Percentiles rank a stretch among this genome's conserved stretches.
Conservation (phyloP, 2,113 vertebrate genomes). For the Talpa occidentalis region DNA sequence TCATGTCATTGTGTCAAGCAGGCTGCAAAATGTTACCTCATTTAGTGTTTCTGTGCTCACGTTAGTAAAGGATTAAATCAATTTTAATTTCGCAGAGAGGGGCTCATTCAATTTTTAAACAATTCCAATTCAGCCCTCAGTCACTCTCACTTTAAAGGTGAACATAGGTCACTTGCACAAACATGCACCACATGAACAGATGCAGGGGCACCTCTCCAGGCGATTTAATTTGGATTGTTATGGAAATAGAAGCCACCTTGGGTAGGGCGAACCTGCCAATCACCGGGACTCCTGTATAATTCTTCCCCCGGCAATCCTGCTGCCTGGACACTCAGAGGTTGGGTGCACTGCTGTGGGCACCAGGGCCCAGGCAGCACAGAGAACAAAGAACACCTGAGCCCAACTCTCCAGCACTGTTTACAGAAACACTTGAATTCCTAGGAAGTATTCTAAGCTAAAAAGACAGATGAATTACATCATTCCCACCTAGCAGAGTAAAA, state of each 20-base stretch:
- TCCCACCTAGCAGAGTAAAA: neutral
- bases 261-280: constrained; percentile 86
- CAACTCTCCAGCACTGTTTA: neutral
- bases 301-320: constrained; percentile 87
- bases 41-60: constrained; percentile 21
- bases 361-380: neutral
- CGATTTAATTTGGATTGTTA: constrained; percentile 31
- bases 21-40: neutral
- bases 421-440: neutral
- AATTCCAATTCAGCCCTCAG: neutral
- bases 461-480: neutral
- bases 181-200: neutral
- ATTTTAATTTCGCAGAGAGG: constrained; percentile 43
- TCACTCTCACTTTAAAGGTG: constrained; percentile 19
- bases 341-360: constrained; percentile 83
- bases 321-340: constrained; percentile 82
- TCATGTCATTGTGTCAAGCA: neutral
- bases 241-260: constrained; percentile 74
- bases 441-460: neutral
- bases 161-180: constrained; percentile 26
- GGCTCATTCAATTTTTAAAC: neutral
- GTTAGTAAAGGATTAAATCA: constrained; percentile 41
- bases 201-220: constrained; percentile 45
- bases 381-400: neutral
- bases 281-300: constrained; percentile 85